Percentiles rank a stretch among this genome's conserved stretches.
Conservation (phyloP, 2,113 vertebrate genomes). For the Gymnarchus niloticus region DNA sequence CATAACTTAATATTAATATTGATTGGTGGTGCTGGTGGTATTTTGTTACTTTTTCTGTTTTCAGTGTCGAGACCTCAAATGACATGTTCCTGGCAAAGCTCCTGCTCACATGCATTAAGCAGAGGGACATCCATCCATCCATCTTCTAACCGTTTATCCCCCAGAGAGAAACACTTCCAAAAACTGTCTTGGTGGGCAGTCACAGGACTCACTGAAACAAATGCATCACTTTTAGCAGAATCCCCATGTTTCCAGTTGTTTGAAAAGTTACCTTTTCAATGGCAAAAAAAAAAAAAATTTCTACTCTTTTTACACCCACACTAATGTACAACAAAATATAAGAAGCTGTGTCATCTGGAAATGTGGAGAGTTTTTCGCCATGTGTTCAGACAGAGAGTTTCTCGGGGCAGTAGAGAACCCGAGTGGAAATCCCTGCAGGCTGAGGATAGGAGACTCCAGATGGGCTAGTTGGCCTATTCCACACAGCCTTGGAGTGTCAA, state of each 20-base stretch:
- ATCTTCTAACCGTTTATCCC: not conserved
- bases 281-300: not conserved
- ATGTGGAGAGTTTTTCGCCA: too few species aligned
- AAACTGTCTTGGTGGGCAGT: not conserved
- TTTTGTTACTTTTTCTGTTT: not conserved
- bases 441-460: not conserved
- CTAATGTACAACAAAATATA: not conserved
- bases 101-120: not conserved
- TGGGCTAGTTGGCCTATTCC: constrained; percentile 18
- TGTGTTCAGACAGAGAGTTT: not conserved
- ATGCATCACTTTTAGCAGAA: not conserved
- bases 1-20: too few species aligned
- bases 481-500: not conserved
- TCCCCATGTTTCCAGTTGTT: not conserved
- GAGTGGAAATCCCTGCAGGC: too few species aligned
- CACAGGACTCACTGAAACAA: not conserved
- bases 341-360: not conserved
- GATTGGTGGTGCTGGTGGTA: too few species aligned
- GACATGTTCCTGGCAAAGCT: not conserved
- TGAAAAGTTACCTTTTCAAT: not conserved
- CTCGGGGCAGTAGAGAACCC: not conserved
- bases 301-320: not conserved
- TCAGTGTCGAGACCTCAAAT: not conserved
- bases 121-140: too few species aligned
- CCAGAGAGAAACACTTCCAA: not conserved